These are phyloP conservation scores for Hirtodrosophila trivittata DNA, from an alignment of 2,888 invertebrate species.

Conservation along the genomic window DNA sequence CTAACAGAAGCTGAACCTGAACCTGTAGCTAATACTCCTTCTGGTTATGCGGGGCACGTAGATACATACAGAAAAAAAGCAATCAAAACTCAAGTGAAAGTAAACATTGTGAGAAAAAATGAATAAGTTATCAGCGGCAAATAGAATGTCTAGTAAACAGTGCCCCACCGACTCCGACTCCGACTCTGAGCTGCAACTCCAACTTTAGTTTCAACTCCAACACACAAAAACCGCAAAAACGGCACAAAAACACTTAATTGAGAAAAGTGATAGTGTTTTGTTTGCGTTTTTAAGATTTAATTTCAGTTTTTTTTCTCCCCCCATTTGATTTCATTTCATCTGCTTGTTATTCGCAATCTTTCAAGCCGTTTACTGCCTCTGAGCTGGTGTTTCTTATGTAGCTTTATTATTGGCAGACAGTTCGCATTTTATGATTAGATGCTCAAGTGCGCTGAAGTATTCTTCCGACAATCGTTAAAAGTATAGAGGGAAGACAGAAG, in stretches of 20 bases:
- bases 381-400: slow-evolving; percentile 28
- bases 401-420: slow-evolving; percentile 72
- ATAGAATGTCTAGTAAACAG: slow-evolving; percentile 61
- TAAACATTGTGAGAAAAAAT: slow-evolving; percentile 43
- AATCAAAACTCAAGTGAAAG: slow-evolving; percentile 58
- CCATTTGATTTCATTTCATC: slow-evolving; percentile 2
- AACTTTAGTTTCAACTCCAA: slow-evolving; percentile 11
- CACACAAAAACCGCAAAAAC: slow-evolving; percentile 20
- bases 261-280: slow-evolving; percentile 76
- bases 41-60: slow-evolving; percentile 49
- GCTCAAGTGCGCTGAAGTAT: slow-evolving; percentile 69
- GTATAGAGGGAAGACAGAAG: slow-evolving; percentile 36
- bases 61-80: neutral
- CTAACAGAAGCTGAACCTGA: too few relatives aligned
- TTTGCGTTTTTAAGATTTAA: slow-evolving; percentile 23
- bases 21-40: neutral
- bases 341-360: slow-evolving; percentile 31
- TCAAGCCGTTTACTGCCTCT: slow-evolving; percentile 55
- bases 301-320: neutral
- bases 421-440: slow-evolving; percentile 70
- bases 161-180: neutral
- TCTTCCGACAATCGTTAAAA: slow-evolving; percentile 71
- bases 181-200: slow-evolving; percentile 12
- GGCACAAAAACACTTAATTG: slow-evolving; percentile 62
- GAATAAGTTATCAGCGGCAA: slow-evolving; percentile 58